Evolutionary conservation across 1,140 invertebrate genomes (phyloP).

Genomic region (Drosophila ficusphila): DNA sequence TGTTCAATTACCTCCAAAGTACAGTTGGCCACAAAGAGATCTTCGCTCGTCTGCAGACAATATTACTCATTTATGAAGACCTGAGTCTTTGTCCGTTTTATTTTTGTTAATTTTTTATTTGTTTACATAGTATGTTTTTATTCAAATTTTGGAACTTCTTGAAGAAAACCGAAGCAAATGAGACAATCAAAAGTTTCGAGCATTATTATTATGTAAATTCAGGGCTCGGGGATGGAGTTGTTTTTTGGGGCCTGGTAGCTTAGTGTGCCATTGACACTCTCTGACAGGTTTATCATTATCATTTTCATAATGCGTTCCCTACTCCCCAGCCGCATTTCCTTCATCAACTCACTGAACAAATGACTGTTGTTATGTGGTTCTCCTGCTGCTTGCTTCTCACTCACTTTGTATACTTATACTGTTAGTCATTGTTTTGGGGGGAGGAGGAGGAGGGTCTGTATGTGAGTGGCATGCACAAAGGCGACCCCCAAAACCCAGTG

Average conservation of each 20-base stretch:
- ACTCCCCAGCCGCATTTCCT: conserved; percentile 6
- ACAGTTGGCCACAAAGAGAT: conserved; percentile 46
- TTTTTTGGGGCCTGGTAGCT: conserved; percentile 13
- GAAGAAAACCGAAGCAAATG: conserved; percentile 48
- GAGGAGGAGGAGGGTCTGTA: not conserved
- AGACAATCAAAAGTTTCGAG: conserved; percentile 36
- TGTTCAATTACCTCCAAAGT: conserved; percentile 38
- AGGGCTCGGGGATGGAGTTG: not conserved
- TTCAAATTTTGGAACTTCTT: conserved; percentile 61
- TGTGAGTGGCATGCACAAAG: conserved; percentile 54
- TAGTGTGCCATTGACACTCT: conserved; percentile 65
- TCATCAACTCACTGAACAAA: conserved; percentile 39
- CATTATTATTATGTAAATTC: conserved; percentile 78
- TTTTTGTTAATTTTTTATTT: conserved; percentile 46
- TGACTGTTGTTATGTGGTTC: conserved; percentile 57
- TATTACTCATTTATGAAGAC: conserved; percentile 68
- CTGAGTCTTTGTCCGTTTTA: conserved; percentile 7
- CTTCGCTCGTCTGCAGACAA: conserved; percentile 38
- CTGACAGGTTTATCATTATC: conserved; percentile 74
- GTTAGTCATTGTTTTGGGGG: conserved; percentile 49
- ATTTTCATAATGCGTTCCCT: conserved; percentile 40
- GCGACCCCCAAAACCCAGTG: conserved; percentile 35
- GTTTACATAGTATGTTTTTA: conserved; percentile 60
- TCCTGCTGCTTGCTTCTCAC: conserved; percentile 28
- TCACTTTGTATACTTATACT: conserved; percentile 23